A percentile compares a stretch with the other conserved stretches of the same genome.
Evolutionary conservation across 2,888 invertebrate species (phyloP).

Genomic region (Belgica antarctica): DNA sequence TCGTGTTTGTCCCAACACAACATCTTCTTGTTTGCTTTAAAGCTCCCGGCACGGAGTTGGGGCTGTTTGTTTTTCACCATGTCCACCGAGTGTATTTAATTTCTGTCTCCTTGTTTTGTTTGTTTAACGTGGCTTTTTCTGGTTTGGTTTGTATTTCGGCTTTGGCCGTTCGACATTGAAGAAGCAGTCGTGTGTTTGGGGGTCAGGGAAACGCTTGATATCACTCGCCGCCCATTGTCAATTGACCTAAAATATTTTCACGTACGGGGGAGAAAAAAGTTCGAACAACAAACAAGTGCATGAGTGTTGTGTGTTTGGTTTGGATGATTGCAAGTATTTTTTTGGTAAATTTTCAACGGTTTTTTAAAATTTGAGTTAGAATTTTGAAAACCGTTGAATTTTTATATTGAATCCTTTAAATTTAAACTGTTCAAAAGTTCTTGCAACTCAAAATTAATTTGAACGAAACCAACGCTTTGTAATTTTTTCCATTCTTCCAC

Average conservation of each 20-base stretch:
- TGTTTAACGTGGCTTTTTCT: slow-evolving; percentile 35
- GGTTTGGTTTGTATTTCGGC: slow-evolving; percentile 19
- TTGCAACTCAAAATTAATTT: too few relatives aligned
- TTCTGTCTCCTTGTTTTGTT: slow-evolving; percentile 41
- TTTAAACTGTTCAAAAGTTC: too few relatives aligned
- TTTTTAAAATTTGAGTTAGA: too few relatives aligned
- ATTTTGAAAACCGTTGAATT: too few relatives aligned
- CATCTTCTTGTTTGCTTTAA: slow-evolving; percentile 22
- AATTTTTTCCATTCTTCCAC: too few relatives aligned
- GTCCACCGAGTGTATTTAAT: slow-evolving; percentile 39
- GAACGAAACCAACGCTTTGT: too few relatives aligned
- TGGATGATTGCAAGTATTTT: too few relatives aligned
- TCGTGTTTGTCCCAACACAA: not conserved
- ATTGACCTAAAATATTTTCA: slow-evolving; percentile 31
- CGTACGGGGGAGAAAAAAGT: slow-evolving; percentile 44
- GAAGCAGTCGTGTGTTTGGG: too few relatives aligned
- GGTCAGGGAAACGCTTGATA: not conserved
- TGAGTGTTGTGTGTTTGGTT: too few relatives aligned
- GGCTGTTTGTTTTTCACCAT: slow-evolving; percentile 5
- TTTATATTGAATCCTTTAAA: too few relatives aligned
- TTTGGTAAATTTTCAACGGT: too few relatives aligned
- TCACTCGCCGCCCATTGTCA: slow-evolving; percentile 1
- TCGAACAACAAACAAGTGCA: slow-evolving; percentile 69
- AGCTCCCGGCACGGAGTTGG: not conserved
- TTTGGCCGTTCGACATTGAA: slow-evolving; percentile 9